phyloP scores from a whole-genome alignment of 2,888 invertebrate species.

The Crossocerus cetratus region DNA sequence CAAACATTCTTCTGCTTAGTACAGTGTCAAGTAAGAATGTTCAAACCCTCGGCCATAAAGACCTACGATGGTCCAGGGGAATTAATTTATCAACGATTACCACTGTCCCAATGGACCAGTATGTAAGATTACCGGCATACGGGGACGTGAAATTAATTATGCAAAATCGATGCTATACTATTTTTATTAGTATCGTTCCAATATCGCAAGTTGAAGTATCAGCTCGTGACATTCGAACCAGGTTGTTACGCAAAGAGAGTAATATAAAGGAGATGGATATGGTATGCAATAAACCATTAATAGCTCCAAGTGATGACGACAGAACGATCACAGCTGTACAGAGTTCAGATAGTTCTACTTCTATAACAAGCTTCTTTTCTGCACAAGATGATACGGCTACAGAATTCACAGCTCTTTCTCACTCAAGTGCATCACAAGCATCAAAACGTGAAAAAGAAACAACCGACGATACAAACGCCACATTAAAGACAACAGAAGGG shows the following conservation, averaged over 20 bases:
- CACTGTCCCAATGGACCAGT: conserved; percentile 76
- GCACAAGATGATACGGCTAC: conserved; percentile 61
- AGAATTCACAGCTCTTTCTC: conserved; percentile 29
- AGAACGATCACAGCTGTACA: conserved; percentile 47
- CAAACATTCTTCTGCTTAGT: conserved; percentile 63
- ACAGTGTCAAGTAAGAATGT: conserved; percentile 46
- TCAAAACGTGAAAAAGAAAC: conserved; percentile 26
- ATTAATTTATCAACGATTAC: conserved; percentile 62
- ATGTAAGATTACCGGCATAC: conserved; percentile 80
- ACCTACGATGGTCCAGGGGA: conserved; percentile 66
- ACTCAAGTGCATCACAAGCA: conserved; percentile 28
- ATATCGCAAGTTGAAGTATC: conserved; percentile 86
- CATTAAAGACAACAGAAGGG: conserved; percentile 32
- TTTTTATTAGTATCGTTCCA: conserved; percentile 78
- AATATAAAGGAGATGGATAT: conserved; percentile 34
- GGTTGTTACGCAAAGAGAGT: conserved; percentile 77
- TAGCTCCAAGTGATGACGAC: conserved; percentile 51
- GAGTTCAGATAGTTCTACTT: conserved; percentile 63
- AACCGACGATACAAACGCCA: conserved; percentile 18
- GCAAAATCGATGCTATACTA: conserved; percentile 78
- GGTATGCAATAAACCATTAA: conserved; percentile 2
- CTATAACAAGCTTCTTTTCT: conserved; percentile 65
- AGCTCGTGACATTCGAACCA: conserved; percentile 87
- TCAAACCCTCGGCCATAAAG: conserved; percentile 41
- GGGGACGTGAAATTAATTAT: conserved; percentile 81